Evolutionary conservation across 2,888 invertebrate genomes (phyloP).

Genomic region (Phengaris alcon): DNA sequence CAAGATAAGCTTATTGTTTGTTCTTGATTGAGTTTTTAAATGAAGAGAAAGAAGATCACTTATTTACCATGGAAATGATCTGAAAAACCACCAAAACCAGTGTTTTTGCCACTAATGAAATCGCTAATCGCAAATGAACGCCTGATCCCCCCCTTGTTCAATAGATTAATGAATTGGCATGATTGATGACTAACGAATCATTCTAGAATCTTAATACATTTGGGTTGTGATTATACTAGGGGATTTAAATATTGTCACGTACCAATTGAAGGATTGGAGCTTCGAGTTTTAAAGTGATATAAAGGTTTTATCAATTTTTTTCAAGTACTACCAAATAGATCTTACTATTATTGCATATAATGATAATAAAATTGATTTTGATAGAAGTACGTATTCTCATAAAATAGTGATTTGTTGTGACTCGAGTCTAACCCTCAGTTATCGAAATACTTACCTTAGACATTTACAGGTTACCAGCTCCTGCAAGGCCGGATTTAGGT

Average conservation of each 20-base stretch:
- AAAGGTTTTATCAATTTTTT: too few species aligned
- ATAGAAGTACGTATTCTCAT: too few species aligned
- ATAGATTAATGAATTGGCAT: background rate
- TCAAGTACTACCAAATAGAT: too few species aligned
- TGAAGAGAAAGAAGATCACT: background rate
- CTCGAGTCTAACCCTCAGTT: background rate
- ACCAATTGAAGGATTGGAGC: background rate
- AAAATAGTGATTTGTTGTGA: background rate
- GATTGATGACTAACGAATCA: background rate
- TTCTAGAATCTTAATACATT: background rate
- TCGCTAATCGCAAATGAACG: background rate
- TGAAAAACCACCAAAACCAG: background rate
- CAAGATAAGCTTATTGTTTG: background rate
- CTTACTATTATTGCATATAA: too few species aligned
- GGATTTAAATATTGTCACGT: background rate
- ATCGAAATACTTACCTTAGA: background rate
- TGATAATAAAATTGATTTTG: too few species aligned
- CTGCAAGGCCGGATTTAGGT: slow-evolving; percentile 61
- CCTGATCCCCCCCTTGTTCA: background rate
- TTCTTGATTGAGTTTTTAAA: background rate
- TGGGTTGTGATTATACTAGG: background rate
- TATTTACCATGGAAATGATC: background rate
- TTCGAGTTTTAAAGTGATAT: too few species aligned
- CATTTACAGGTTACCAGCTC: slow-evolving; percentile 55
- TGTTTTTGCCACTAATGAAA: background rate